These are phyloP conservation scores for Microdon myrmicae DNA, from an alignment of 2,888 invertebrate species.

Conservation along the genomic window DNA sequence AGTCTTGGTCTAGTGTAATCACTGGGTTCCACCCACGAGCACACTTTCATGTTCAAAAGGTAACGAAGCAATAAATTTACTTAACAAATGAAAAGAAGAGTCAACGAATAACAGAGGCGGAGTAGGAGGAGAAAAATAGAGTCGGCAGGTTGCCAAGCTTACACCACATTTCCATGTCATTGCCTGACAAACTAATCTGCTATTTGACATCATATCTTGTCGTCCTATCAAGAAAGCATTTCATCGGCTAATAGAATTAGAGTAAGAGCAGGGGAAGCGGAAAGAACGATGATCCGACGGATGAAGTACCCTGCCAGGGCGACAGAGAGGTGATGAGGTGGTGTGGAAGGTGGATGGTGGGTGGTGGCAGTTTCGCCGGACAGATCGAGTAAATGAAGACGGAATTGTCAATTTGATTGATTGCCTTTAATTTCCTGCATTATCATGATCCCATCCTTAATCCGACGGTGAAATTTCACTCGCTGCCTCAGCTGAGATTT, in stretches of 20 bases:
- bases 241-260: conserved; percentile 40
- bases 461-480: conserved; percentile 22
- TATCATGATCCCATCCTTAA: conserved; percentile 45
- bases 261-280: not conserved
- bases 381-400: conserved; percentile 25
- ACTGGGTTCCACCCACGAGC: not conserved
- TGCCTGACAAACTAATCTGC: conserved; percentile 42
- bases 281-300: conserved; percentile 15
- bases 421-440: conserved; percentile 67
- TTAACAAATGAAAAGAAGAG: too few species aligned
- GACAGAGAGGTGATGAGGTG: not conserved
- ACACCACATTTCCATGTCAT: conserved; percentile 48
- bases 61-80: conserved; percentile 46
- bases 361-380: not conserved
- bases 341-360: not conserved
- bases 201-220: conserved; percentile 34
- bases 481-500: conserved; percentile 17
- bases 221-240: conserved; percentile 18
- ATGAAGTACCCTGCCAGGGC: conserved; percentile 1
- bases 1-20: conserved; percentile 15
- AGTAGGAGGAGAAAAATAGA: too few species aligned
- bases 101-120: too few species aligned
- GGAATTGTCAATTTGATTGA: conserved; percentile 65
- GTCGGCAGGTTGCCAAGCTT: conserved; percentile 35
- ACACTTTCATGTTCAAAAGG: conserved; percentile 25